A percentile compares a stretch with the other conserved stretches of the same genome.
Conservation (phyloP, 2,797 vertebrate species). For the Heterohyrax brucei region DNA sequence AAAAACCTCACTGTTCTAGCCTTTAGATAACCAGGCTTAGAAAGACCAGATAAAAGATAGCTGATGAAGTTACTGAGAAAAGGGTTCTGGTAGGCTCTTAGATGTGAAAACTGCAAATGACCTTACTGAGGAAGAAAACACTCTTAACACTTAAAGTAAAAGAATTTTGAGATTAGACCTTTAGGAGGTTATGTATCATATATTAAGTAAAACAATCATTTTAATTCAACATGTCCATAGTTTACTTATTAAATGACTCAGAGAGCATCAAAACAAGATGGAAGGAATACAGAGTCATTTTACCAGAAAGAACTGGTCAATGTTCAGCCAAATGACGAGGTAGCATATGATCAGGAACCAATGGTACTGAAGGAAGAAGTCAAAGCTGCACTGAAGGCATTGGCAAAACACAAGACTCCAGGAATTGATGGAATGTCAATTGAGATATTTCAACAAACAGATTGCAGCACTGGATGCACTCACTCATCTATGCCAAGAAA, state of each 20-base stretch:
- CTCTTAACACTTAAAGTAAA: not conserved
- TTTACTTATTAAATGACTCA: not conserved
- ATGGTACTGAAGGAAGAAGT: no score
- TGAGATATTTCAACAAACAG: no score
- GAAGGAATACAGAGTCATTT: no score
- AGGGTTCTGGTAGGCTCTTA: not conserved
- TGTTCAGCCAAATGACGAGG: no score
- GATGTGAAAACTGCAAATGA: not conserved
- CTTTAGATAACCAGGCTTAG: conserved; percentile 11
- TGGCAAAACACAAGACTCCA: no score
- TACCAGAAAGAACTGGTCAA: no score
- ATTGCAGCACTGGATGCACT: no score
- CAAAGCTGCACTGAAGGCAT: no score
- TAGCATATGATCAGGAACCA: no score
- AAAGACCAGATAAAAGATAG: conserved; percentile 29
- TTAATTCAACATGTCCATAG: conserved; percentile 10
- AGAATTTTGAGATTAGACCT: not conserved
- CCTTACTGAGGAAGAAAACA: not conserved
- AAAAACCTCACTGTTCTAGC: conserved; percentile 11
- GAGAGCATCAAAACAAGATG: no score
- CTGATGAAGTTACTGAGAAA: conserved; percentile 37
- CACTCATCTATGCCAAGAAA: no score
- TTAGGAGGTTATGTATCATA: not conserved
- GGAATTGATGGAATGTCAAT: no score
- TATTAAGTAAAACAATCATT: conserved; percentile 28